phyloP scores from a whole-genome alignment of 2,888 invertebrate species.

The Merodon equestris region DNA sequence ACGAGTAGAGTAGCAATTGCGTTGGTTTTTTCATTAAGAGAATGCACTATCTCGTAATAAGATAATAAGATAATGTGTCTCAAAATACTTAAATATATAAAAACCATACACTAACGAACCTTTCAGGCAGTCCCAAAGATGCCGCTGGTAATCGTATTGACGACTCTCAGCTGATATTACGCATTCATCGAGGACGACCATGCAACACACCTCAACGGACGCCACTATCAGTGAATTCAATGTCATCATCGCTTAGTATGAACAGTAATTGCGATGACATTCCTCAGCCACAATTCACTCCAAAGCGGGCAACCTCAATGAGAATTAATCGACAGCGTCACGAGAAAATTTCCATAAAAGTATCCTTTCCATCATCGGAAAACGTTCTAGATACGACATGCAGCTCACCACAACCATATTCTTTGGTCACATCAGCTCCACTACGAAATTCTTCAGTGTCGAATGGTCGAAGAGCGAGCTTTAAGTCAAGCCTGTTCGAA shows the following conservation, averaged over 20 bases:
- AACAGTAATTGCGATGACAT: slow-evolving; percentile 76
- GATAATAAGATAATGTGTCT: slow-evolving; percentile 22
- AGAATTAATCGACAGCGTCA: slow-evolving; percentile 82
- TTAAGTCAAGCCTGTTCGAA: slow-evolving; percentile 76
- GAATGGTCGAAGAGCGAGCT: slow-evolving; percentile 74
- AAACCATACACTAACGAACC: slow-evolving; percentile 50
- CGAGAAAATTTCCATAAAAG: slow-evolving; percentile 90
- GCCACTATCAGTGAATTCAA: slow-evolving; percentile 82
- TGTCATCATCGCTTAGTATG: slow-evolving; percentile 83
- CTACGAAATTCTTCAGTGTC: slow-evolving; percentile 70
- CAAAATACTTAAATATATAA: background rate
- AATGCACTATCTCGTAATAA: slow-evolving; percentile 38
- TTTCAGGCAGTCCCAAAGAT: slow-evolving; percentile 83
- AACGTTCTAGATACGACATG: slow-evolving; percentile 79
- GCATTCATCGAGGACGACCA: slow-evolving; percentile 90
- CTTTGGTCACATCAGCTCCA: slow-evolving; percentile 70
- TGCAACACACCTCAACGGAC: slow-evolving; percentile 81
- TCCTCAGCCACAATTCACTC: slow-evolving; percentile 76
- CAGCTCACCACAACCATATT: slow-evolving; percentile 74
- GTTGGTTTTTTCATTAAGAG: slow-evolving; percentile 52
- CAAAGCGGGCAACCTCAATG: slow-evolving; percentile 79
- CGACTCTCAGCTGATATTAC: slow-evolving; percentile 90
- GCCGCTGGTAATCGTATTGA: slow-evolving; percentile 86
- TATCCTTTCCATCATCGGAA: slow-evolving; percentile 90
- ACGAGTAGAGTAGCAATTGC: slow-evolving; percentile 69